Evolutionary conservation across 2,797 vertebrate genomes (phyloP).

Genomic region (Hemitrygon akajei): DNA sequence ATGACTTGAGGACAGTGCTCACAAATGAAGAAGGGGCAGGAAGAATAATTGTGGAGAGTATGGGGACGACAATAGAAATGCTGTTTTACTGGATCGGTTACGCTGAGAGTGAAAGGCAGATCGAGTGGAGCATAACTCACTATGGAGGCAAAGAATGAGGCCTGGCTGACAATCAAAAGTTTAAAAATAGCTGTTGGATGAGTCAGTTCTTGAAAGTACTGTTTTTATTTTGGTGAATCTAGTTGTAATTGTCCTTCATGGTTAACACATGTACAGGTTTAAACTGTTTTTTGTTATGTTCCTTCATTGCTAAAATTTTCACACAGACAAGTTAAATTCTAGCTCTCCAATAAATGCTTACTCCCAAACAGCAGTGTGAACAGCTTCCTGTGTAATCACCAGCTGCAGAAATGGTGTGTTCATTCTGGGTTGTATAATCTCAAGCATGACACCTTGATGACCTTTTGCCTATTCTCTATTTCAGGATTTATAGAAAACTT

Average conservation of each 20-base stretch:
- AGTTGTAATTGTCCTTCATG: not conserved
- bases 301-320: not conserved
- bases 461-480: not conserved
- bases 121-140: not conserved
- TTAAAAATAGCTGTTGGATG: not conserved
- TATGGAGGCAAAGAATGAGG: not conserved
- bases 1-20: too few relatives aligned
- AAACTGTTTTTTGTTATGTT: not conserved
- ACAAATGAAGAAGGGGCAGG: too few relatives aligned
- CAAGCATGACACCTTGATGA: not conserved
- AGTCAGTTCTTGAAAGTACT: not conserved
- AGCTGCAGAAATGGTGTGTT: conserved; percentile 1
- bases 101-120: not conserved
- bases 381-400: not conserved
- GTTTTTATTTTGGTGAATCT: not conserved
- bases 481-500: not conserved
- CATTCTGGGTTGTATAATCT: conserved; percentile 6
- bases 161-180: not conserved
- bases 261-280: not conserved
- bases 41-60: not conserved
- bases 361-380: not conserved
- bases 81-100: not conserved
- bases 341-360: conserved; percentile 12
- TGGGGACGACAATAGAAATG: not conserved
- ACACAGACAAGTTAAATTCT: not conserved